These are phyloP conservation scores for Thumatha senex DNA, from an alignment of 2,888 invertebrate species.

Conservation along the genomic window DNA sequence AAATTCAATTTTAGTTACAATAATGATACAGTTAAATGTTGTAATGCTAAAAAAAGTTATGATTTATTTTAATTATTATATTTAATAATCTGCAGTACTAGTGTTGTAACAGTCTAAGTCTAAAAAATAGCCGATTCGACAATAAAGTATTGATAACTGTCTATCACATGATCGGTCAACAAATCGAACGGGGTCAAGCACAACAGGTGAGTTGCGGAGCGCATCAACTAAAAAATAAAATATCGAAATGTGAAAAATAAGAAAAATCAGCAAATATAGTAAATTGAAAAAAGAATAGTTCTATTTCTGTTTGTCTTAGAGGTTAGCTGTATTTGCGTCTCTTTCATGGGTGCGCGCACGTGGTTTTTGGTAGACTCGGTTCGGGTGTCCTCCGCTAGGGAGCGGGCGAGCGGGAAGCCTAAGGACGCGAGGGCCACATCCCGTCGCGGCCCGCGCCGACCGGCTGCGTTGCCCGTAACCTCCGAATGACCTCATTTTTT, in stretches of 20 bases:
- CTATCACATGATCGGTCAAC: constrained; percentile 79
- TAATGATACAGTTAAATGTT: too few species aligned
- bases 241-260: constrained; percentile 83
- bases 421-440: constrained; percentile 64
- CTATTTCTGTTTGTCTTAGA: constrained; percentile 48
- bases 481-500: constrained; percentile 82
- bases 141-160: constrained; percentile 69
- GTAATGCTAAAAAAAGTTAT: too few species aligned
- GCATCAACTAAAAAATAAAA: constrained; percentile 84
- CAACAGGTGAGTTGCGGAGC: constrained; percentile 81
- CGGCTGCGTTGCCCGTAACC: constrained; percentile 82
- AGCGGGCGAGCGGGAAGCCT: constrained; percentile 45
- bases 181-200: constrained; percentile 82
- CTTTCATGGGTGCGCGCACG: constrained; percentile 73
- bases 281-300: constrained; percentile 79
- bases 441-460: constrained; percentile 80
- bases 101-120: background rate
- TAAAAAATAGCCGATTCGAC: constrained; percentile 39
- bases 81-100: background rate
- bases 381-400: constrained; percentile 42
- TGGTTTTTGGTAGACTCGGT: constrained; percentile 62
- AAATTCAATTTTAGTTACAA: too few species aligned
- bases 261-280: constrained; percentile 82
- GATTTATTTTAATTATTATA: too few species aligned
- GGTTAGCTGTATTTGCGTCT: constrained; percentile 44